Evolutionary conservation across 2,888 invertebrate genomes (phyloP).

Genomic region (Drosophila ustulata): DNA sequence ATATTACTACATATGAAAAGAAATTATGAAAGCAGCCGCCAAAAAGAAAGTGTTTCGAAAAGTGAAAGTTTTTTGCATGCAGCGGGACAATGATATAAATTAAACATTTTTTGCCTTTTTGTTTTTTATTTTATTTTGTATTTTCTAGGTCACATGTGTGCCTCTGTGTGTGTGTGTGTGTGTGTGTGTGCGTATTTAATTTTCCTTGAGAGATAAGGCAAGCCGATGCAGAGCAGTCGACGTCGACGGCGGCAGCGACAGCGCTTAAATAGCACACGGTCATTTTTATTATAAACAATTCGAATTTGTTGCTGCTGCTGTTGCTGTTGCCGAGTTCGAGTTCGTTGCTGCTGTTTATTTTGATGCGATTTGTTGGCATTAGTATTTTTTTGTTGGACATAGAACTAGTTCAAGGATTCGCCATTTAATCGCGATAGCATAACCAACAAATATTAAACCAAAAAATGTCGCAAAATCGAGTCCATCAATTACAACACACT

Average conservation of each 20-base stretch:
- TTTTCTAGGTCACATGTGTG: constrained; percentile 53
- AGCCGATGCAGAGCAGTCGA: constrained; percentile 29
- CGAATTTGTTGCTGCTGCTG: constrained; percentile 65
- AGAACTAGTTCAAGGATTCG: constrained; percentile 77
- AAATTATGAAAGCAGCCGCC: constrained; percentile 79
- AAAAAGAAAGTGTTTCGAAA: constrained; percentile 79
- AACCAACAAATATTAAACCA: not conserved
- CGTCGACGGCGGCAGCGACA: constrained; percentile 38
- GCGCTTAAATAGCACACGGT: constrained; percentile 83
- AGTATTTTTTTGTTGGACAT: constrained; percentile 9
- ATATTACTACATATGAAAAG: constrained; percentile 69
- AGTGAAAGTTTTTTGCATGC: constrained; percentile 68
- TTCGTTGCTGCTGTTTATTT: constrained; percentile 57
- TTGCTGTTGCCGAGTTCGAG: constrained; percentile 70
- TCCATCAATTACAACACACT: constrained; percentile 73
- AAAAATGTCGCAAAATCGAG: constrained; percentile 49
- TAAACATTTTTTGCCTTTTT: constrained; percentile 25
- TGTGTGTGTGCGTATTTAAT: constrained; percentile 60
- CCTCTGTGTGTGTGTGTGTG: not conserved
- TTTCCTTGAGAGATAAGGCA: constrained; percentile 85
- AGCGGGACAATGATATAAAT: constrained; percentile 26
- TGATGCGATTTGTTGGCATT: constrained; percentile 55
- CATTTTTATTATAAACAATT: constrained; percentile 83
- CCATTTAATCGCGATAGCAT: constrained; percentile 20
- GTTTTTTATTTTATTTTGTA: constrained; percentile 1